Evolutionary conservation across 2,888 invertebrate species (phyloP).

Genomic region (Mesoligia furuncula): DNA sequence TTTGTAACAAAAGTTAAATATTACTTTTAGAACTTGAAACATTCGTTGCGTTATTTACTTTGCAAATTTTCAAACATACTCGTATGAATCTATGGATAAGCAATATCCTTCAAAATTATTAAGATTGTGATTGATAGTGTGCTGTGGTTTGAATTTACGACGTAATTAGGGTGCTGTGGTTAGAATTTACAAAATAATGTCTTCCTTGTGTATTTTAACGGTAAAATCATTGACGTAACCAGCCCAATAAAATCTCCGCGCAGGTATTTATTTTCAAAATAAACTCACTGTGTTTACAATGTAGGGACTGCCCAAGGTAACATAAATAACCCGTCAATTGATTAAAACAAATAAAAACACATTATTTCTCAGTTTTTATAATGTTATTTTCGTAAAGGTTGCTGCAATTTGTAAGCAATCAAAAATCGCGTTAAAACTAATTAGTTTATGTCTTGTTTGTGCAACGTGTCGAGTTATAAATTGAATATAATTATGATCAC

Average conservation of each 20-base stretch:
- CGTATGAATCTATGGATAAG: too few species aligned
- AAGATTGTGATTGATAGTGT: too few species aligned
- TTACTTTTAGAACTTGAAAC: not conserved
- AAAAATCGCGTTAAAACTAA: not conserved
- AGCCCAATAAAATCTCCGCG: slow-evolving; percentile 37
- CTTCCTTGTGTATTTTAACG: slow-evolving; percentile 16
- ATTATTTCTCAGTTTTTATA: slow-evolving; percentile 43
- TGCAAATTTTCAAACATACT: too few species aligned
- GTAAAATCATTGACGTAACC: slow-evolving; percentile 34
- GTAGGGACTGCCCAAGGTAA: slow-evolving; percentile 52
- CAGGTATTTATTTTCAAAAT: slow-evolving; percentile 62
- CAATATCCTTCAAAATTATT: too few species aligned
- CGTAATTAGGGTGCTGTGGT: not conserved
- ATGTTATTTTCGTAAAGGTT: slow-evolving; percentile 32
- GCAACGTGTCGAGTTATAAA: not conserved
- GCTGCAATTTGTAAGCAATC: slow-evolving; percentile 33
- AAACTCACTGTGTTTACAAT: slow-evolving; percentile 48
- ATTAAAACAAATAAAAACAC: slow-evolving; percentile 52
- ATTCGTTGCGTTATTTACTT: too few species aligned
- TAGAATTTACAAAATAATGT: slow-evolving; percentile 15
- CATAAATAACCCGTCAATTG: slow-evolving; percentile 43
- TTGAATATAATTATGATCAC: not conserved
- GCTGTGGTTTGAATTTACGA: not conserved
- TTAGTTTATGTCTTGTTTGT: not conserved
- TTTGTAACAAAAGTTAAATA: too few species aligned